Evolutionary conservation across 2,888 invertebrate species (phyloP), one percentile per base, ranked within the genome.

Genomic region (Invenusta paracnida): DNA sequence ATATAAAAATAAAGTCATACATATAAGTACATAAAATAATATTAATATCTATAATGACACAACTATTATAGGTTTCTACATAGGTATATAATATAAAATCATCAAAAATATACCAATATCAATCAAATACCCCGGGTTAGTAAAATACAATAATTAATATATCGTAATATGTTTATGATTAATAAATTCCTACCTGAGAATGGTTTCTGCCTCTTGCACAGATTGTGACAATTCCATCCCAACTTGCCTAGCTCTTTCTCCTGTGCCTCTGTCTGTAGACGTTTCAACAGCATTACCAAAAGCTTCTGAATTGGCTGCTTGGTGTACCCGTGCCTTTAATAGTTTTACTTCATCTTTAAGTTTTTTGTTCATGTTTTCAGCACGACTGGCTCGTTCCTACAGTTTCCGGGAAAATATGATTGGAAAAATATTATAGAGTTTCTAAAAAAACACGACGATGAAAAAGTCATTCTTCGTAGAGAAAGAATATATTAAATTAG

Each of bases 371-470:
- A 13, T 5, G 23, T 73, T 73, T 23, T 73, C 73, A 23, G 73
- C 73, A n/a, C 73, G 73, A 73, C 73, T 73, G 2, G 73, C 73
- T 23, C 73, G 73, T 2, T 73, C 73, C 73, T 73, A 48, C 48
- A n/a, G n/a, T n/a, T n/a, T n/a, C n/a, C n/a, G n/a, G n/a, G n/a
- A n/a, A n/a, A n/a, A n/a, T n/a, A n/a, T n/a, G n/a, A n/a, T n/a
- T n/a, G n/a, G n/a, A n/a, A n/a, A n/a, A n/a, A n/a, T n/a, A n/a
- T n/a, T n/a, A n/a, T n/a, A n/a, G n/a, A n/a, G n/a, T n/a, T n/a
- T n/a, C n/a, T n/a, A n/a, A n/a, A n/a, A n/a, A n/a, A n/a, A n/a
- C n/a, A n/a, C n/a, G n/a, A n/a, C n/a, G n/a, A n/a, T n/a, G n/a
- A n/a, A n/a, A n/a, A n/a, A n/a, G n/a, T n/a, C n/a, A n/a, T n/a